Evolutionary conservation across 2,888 invertebrate genomes (phyloP).

Genomic region (Dermolepida albohirtum): DNA sequence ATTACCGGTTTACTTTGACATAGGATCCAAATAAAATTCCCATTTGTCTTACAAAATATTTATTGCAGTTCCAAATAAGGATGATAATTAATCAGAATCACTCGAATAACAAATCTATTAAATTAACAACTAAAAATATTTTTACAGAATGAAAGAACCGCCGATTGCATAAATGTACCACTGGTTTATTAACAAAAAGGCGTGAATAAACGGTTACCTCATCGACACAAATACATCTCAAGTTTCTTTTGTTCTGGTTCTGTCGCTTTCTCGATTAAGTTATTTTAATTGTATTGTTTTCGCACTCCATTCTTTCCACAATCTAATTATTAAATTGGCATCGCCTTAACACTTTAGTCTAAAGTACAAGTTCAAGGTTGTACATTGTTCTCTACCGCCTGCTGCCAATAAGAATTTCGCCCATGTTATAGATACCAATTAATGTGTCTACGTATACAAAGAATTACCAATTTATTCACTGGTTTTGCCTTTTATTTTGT

Average conservation of each 20-base stretch:
- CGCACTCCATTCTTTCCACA: constrained; percentile 6
- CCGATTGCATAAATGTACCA: constrained; percentile 6
- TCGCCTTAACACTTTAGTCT: constrained; percentile 22
- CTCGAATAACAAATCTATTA: no score
- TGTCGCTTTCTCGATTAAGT: constrained; percentile 21
- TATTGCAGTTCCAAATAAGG: no score
- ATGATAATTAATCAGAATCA: no score
- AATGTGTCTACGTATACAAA: no score
- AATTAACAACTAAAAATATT: no score
- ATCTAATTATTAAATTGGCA: constrained; percentile 23
- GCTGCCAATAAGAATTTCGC: not conserved
- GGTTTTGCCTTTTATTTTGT: no score
- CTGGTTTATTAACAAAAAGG: constrained; percentile 10
- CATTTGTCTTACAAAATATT: no score
- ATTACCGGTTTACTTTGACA: no score
- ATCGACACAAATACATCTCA: constrained; percentile 16
- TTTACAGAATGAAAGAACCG: constrained; percentile 3
- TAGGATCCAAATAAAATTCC: no score
- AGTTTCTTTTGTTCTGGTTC: constrained; percentile 12
- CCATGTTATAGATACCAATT: no score
- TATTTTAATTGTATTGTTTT: constrained; percentile 32
- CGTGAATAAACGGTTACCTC: constrained; percentile 22
- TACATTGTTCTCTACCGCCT: not conserved
- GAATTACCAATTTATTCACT: no score
- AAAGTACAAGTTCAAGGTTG: constrained; percentile 15